A percentile compares a stretch with the other conserved stretches of the same genome.
Evolutionary conservation across 2,113 vertebrate species (phyloP).

Genomic region (pig (Sus scrofa)): DNA sequence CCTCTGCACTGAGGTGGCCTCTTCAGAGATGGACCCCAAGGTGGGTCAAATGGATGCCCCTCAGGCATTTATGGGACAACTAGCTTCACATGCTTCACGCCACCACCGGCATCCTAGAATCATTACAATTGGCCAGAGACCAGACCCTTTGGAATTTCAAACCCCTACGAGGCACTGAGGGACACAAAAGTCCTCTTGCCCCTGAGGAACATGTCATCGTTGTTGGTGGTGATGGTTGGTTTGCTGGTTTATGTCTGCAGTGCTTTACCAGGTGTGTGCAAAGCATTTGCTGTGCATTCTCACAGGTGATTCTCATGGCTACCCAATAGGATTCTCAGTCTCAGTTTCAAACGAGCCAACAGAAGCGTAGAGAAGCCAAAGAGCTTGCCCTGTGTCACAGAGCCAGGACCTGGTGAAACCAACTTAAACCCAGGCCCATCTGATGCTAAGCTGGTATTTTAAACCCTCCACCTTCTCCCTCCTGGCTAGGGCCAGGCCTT

Average conservation of each 20-base stretch:
- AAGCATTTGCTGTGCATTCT: background rate
- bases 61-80: background rate
- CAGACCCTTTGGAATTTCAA: background rate
- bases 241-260: background rate
- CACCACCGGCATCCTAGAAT: background rate
- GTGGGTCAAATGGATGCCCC: background rate
- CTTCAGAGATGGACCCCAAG: too few species aligned
- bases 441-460: background rate
- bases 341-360: background rate
- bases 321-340: background rate
- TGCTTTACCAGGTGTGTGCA: background rate
- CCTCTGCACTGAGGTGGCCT: background rate
- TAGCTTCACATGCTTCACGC: background rate
- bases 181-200: rapidly evolving
- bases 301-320: background rate
- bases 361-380: background rate
- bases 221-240: background rate
- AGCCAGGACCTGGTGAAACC: background rate
- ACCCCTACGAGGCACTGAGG: background rate
- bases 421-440: background rate
- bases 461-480: background rate
- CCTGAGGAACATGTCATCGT: background rate
- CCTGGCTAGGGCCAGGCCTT: background rate
- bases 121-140: background rate
- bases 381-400: background rate